phyloP scores from a whole-genome alignment of 2,113 vertebrate species.

The Danionella cerebrum region DNA sequence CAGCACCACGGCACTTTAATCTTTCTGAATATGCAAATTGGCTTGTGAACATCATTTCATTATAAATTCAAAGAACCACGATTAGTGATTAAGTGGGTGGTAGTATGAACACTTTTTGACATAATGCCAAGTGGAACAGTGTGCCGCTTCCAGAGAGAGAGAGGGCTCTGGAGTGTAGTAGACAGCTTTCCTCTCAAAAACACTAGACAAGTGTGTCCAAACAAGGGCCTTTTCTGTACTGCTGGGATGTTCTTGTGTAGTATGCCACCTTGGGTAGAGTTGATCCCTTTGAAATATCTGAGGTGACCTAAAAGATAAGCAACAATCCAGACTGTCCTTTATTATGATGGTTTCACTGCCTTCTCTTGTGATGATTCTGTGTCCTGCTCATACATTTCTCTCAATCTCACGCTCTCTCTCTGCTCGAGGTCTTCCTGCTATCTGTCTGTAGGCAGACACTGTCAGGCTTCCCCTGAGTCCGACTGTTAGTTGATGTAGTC shows the following conservation, averaged over 20 bases:
- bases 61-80: neutral
- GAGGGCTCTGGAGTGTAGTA: neutral
- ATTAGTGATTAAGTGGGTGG: constrained; percentile 22
- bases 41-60: neutral
- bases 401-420: neutral
- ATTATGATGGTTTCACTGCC: constrained; percentile 2
- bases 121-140: constrained; percentile 21
- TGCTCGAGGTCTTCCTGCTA: constrained; percentile 1
- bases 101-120: constrained; percentile 14
- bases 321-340: neutral
- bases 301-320: too few species aligned
- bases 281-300: constrained; percentile 33
- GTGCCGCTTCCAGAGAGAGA: constrained; percentile 12
- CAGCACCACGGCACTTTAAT: too few species aligned
- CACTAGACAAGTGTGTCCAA: constrained; percentile 30
- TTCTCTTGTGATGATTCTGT: neutral
- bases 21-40: too few species aligned
- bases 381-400: neutral
- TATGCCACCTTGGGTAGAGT: neutral
- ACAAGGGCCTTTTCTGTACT: constrained; percentile 34
- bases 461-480: neutral
- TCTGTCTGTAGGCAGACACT: constrained; percentile 5
- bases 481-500: neutral
- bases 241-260: constrained; percentile 38
- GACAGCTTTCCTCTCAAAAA: constrained; percentile 7